Base-by-base conservation (phyloP, 2,888 invertebrate species). In the Agrotis clavis region DNA sequence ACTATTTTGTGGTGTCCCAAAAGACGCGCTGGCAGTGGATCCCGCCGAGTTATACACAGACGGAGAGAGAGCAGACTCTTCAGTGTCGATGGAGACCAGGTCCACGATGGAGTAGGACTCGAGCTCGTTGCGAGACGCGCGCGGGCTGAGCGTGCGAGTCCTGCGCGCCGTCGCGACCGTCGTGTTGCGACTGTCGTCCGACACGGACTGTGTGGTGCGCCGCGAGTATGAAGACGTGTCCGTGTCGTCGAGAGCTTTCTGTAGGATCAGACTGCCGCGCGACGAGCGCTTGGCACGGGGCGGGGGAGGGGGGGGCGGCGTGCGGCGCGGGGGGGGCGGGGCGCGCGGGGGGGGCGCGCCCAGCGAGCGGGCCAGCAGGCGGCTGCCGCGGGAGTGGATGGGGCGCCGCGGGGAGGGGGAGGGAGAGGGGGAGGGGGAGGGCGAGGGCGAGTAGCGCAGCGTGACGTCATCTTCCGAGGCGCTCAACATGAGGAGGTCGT, bases 71-170 rank as follows among this genome's bases (percentile, higher is more conserved):
- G 75, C 80, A 1, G 94, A 90, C 4, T 90, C 89, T n/a, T 86
- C 87, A 0, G 92, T 91, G 62, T 93, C 92, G 0, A 90, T 65
- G 0, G 95, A 94, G 0, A 95, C 92, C 9, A 95, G 81, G 73
- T 96, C 95, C 0, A 95, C 95, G 3, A 95, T 91, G 0, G 96
- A 95, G 77, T 94, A 95, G 0, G 93, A 88, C 63, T 95, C 94
- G 25, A 92, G 67, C 35, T 90, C 86, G n/a, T 35, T 21, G 13
- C 64, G 64, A 3, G 56, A 16, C n/a, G 60, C 0, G 25, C 69
- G 59, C 4, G 68, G 89, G 41, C 90, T 91, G 5, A 88, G 64
- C 0, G 91, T 89, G 18, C 87, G 86, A 0, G 91, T 89, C 50
- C 77, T 68, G 41, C 82, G 84, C 0, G 88, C 85, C 0, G 91